A percentile compares a stretch with the other conserved stretches of the same genome.
Conservation (phyloP, 2,113 vertebrate genomes). For the Anguilla japonica region DNA sequence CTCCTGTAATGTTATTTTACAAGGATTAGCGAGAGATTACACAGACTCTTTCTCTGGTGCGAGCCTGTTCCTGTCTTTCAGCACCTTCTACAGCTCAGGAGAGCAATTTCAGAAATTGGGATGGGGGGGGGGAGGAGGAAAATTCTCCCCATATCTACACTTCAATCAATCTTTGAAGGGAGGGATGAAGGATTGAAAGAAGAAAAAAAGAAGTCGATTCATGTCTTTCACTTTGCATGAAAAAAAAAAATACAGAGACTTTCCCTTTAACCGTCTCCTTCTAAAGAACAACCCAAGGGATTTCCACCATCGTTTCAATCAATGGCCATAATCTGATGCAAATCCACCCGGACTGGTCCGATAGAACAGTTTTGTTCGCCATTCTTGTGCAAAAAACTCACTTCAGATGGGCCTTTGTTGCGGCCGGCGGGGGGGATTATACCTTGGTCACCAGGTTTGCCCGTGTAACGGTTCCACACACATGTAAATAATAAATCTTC, state of each 20-base stretch:
- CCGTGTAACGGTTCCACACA: background rate
- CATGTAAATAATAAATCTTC: constrained; percentile 23
- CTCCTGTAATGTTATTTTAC: constrained; percentile 33
- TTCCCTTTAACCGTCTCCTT: background rate
- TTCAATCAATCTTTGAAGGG: constrained; percentile 25
- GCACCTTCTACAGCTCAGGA: background rate
- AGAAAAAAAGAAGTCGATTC: background rate
- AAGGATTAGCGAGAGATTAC: constrained; percentile 33
- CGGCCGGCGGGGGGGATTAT: background rate
- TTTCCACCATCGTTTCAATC: constrained; percentile 11
- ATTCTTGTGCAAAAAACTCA: constrained; percentile 10
- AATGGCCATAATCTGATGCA: constrained; percentile 22
- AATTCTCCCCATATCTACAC: constrained; percentile 28
- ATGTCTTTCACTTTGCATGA: background rate
- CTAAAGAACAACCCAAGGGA: constrained; percentile 18
- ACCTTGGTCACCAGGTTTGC: background rate
- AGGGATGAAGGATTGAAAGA: background rate
- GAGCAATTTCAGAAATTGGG: constrained; percentile 11
- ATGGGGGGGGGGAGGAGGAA: background rate
- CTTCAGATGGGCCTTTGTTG: constrained; percentile 12
- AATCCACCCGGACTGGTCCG: constrained; percentile 11
- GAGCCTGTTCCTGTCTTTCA: constrained; percentile 6
- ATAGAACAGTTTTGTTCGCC: constrained; percentile 20
- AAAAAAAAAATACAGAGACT: background rate
- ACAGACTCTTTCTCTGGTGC: constrained; percentile 14